These are phyloP conservation scores for Urocolius indicus DNA, from an alignment of 2,113 vertebrate genomes.

Conservation along the genomic window DNA sequence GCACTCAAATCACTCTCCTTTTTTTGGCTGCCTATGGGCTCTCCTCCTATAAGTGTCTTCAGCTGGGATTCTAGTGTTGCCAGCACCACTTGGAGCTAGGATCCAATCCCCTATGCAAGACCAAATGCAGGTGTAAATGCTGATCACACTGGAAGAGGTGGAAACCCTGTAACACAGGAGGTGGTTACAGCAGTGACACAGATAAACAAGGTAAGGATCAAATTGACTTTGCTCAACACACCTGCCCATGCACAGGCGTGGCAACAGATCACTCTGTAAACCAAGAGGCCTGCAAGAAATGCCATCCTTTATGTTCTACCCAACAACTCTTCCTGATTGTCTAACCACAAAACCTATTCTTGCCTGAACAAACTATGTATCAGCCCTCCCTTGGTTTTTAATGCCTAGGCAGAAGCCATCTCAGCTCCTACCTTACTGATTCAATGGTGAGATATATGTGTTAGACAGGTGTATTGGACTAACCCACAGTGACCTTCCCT, in stretches of 20 bases:
- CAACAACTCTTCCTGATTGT: not conserved
- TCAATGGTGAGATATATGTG: not conserved
- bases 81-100: not conserved
- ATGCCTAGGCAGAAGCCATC: not conserved
- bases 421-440: not conserved
- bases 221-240: rapidly evolving
- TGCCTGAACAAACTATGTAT: not conserved
- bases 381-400: not conserved
- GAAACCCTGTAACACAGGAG: not conserved
- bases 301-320: not conserved
- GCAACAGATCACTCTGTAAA: too few species aligned
- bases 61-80: not conserved
- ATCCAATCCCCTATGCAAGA: not conserved
- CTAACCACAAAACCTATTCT: not conserved
- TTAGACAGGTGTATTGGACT: not conserved
- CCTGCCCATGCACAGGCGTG: rapidly evolving
- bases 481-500: not conserved
- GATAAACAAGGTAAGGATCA: conserved; percentile 15
- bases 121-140: not conserved
- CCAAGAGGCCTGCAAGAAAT: not conserved
- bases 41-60: not conserved
- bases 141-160: not conserved
- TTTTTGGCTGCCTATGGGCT: not conserved
- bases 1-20: too few species aligned
- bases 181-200: not conserved